Percentiles rank a stretch among this genome's conserved stretches.
Evolutionary conservation across 2,888 invertebrate species (phyloP).

Genomic region (Aquatica leii): DNA sequence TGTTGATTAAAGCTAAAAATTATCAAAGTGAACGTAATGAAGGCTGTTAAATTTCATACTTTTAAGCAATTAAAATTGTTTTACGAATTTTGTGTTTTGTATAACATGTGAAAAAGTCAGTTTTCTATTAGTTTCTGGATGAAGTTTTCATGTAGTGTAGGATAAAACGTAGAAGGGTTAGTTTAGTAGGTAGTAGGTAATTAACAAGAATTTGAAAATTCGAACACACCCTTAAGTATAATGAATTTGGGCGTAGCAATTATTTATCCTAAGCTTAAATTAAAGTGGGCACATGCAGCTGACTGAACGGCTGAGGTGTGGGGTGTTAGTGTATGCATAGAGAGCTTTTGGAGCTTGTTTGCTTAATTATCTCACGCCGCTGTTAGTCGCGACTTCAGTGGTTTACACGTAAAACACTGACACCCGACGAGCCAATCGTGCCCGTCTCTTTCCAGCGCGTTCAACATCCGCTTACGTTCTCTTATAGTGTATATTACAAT

Average conservation of each 20-base stretch:
- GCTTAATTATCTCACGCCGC: slow-evolving; percentile 48
- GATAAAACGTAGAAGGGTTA: slow-evolving; percentile 19
- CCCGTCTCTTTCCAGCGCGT: slow-evolving; percentile 32
- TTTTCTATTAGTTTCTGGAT: slow-evolving; percentile 8
- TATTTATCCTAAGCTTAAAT: slow-evolving; percentile 50
- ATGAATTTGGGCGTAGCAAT: slow-evolving; percentile 50
- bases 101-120: not conserved
- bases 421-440: slow-evolving; percentile 42
- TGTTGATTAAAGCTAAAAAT: no score
- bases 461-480: slow-evolving; percentile 10
- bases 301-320: slow-evolving; percentile 44
- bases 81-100: no score
- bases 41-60: no score
- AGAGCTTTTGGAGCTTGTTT: slow-evolving; percentile 47
- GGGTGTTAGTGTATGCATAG: slow-evolving; percentile 44
- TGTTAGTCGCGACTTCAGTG: slow-evolving; percentile 43
- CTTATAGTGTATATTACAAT: slow-evolving; percentile 38
- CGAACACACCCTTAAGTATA: slow-evolving; percentile 44
- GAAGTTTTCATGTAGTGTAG: slow-evolving; percentile 8
- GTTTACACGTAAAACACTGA: slow-evolving; percentile 44
- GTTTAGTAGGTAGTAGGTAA: slow-evolving; percentile 35
- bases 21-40: no score
- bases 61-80: no score
- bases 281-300: slow-evolving; percentile 52
- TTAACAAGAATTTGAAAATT: slow-evolving; percentile 44